Evolutionary conservation across 2,113 vertebrate species (phyloP).

Genomic region (Plectropomus leopardus): DNA sequence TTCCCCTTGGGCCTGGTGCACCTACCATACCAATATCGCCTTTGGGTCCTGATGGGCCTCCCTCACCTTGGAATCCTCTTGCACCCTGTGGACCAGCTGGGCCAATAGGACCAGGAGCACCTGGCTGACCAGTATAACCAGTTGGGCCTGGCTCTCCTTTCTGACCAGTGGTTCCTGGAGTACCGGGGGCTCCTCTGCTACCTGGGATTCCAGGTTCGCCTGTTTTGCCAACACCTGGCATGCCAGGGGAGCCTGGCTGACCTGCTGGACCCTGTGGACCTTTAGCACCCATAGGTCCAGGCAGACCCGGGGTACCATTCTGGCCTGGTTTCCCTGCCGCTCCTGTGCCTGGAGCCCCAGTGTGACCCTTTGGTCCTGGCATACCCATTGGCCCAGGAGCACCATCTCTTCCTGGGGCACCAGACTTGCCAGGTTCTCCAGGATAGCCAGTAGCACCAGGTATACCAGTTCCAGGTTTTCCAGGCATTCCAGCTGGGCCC

Average conservation of each 20-base stretch:
- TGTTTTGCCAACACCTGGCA: constrained; percentile 85
- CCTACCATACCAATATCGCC: constrained; percentile 83
- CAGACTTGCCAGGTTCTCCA: constrained; percentile 91
- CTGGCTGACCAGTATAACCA: constrained; percentile 82
- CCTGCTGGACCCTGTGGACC: constrained; percentile 84
- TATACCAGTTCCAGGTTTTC: constrained; percentile 89
- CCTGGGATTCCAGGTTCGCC: constrained; percentile 83
- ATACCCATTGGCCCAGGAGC: constrained; percentile 85
- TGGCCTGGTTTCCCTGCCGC: constrained; percentile 83
- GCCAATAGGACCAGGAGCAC: constrained; percentile 78
- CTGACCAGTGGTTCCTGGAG: constrained; percentile 83
- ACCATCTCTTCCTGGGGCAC: constrained; percentile 90
- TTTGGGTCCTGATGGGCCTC: constrained; percentile 86
- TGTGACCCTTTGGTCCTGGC: constrained; percentile 89
- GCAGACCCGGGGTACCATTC: constrained; percentile 83
- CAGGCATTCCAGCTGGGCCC: constrained; percentile 90
- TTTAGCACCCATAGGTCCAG: constrained; percentile 80
- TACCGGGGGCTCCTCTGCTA: constrained; percentile 80
- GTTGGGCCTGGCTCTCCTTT: constrained; percentile 85
- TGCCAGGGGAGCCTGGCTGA: constrained; percentile 82
- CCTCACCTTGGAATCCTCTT: constrained; percentile 84
- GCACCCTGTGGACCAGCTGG: constrained; percentile 83
- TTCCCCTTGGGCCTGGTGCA: constrained; percentile 80
- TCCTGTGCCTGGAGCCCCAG: constrained; percentile 85
- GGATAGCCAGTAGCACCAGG: constrained; percentile 89